A percentile compares a stretch with the other conserved stretches of the same genome.
Conservation (phyloP, 2,888 invertebrate genomes). For the Aquatica leii region DNA sequence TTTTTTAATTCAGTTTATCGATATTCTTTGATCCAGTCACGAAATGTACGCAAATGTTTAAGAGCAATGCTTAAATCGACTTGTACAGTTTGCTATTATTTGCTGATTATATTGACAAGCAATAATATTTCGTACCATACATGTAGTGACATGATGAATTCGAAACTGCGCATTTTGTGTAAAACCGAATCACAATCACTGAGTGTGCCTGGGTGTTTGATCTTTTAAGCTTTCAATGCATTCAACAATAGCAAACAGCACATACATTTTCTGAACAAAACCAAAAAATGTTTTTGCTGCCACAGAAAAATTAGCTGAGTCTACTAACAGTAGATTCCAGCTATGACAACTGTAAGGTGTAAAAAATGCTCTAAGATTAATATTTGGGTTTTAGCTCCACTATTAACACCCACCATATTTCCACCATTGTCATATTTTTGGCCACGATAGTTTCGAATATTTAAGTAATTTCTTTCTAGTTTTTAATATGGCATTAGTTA, state of each 20-base stretch:
- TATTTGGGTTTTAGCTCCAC: not conserved
- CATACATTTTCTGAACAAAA: too few relatives aligned
- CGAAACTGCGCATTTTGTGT: not conserved
- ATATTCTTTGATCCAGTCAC: too few relatives aligned
- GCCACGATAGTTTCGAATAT: too few relatives aligned
- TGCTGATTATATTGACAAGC: not conserved
- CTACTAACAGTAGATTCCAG: not conserved
- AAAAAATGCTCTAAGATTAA: not conserved
- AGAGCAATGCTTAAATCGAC: not conserved
- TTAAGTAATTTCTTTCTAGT: too few relatives aligned
- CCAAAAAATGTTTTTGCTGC: not conserved
- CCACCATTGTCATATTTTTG: not conserved
- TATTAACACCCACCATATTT: not conserved
- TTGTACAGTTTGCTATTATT: conserved; percentile 1
- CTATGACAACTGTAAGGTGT: not conserved
- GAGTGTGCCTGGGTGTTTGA: not conserved
- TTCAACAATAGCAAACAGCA: not conserved
- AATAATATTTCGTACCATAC: conserved; percentile 10
- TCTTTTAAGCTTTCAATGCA: not conserved
- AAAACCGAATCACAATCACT: not conserved
- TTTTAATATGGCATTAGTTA: not conserved
- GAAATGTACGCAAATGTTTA: too few relatives aligned
- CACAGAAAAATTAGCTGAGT: not conserved
- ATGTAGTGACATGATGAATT: not conserved
- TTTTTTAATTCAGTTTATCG: too few relatives aligned